Base-by-base conservation (phyloP, 64 coral and sea anemone species). In the Exaiptasia diaphana region DNA sequence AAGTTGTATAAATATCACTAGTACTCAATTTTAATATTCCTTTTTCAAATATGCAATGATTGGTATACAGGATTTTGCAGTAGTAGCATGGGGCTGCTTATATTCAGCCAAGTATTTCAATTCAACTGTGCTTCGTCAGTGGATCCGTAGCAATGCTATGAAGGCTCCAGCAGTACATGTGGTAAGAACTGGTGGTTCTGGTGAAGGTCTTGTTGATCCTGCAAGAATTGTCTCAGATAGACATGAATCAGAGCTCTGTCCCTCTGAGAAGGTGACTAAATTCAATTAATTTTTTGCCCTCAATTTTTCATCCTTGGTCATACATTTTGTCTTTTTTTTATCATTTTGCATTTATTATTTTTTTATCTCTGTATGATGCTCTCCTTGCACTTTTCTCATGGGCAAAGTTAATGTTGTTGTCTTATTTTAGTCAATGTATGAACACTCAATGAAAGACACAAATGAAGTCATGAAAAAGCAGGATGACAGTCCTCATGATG, bases 31-130 rank as follows among this genome's bases (percentile, higher is more conserved):
- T 79, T 35, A 17, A 4, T 27, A 43, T 56, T 42, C 20, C 42
- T 74, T 15, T 48, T 29, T 78, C 31, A 44, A 21, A 20, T 61
- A 54, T 21, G 13, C 29, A 14, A 26, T 53, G 24, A n/a, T 12
- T 37, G 5, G 15, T 13, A 70, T 30, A 4, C 44, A 97, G 95
- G 89, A 90, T 54, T 83, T 99, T 42, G 95, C 85, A 20, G 93
- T 99, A 69, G 95, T 99, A 2, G 73, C 95, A 15, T 99, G 95
- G 95, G 86, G 90, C 20, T 99, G 90, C 63, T 88, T 52, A 32
- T 93, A 93, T 68, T 71, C 85, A 21, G 72, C 85, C 40, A 85
- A 82, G 5, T 26, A 89, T n/a, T 63, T 99, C 8, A 89, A 99
- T 48, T 14, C 38, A 39, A 76, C 79, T 39, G 70, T 64, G 76